phyloP scores from a whole-genome alignment of 2,797 vertebrate species.

The Phalloptychus januarius region DNA sequence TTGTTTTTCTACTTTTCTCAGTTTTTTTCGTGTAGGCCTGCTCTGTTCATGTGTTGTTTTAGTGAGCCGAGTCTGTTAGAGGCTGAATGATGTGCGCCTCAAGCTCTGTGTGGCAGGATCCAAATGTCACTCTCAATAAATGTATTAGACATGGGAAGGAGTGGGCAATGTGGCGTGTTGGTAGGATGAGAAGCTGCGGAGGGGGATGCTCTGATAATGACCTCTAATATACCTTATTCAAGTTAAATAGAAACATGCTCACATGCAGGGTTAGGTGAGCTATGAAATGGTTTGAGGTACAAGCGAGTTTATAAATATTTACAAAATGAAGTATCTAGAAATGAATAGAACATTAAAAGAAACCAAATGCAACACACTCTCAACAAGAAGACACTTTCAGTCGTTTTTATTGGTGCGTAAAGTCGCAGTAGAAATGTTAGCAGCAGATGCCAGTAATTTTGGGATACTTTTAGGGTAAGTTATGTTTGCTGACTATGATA shows the following conservation, averaged over 20 bases:
- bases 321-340: not conserved
- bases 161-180: constrained; percentile 22
- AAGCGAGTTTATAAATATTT: constrained; percentile 16
- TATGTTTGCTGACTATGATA: not conserved
- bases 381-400: not conserved
- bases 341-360: not conserved
- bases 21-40: not conserved
- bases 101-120: constrained; percentile 47
- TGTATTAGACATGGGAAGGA: constrained; percentile 31
- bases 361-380: not conserved
- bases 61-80: constrained; percentile 39
- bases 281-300: constrained; percentile 37
- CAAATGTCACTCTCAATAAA: constrained; percentile 54
- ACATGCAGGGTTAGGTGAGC: constrained; percentile 28
- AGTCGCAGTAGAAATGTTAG: not conserved
- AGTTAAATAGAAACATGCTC: no score
- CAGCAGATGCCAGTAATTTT: not conserved
- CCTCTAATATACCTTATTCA: constrained; percentile 39
- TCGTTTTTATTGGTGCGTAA: not conserved
- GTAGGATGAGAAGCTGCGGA: constrained; percentile 29
- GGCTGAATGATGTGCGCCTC: constrained; percentile 37
- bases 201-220: constrained; percentile 23
- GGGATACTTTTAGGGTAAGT: not conserved
- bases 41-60: constrained; percentile 10
- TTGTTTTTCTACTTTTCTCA: not conserved